Evolutionary conservation across 2,888 invertebrate species (phyloP).

Genomic region (Leucophenga montana): DNA sequence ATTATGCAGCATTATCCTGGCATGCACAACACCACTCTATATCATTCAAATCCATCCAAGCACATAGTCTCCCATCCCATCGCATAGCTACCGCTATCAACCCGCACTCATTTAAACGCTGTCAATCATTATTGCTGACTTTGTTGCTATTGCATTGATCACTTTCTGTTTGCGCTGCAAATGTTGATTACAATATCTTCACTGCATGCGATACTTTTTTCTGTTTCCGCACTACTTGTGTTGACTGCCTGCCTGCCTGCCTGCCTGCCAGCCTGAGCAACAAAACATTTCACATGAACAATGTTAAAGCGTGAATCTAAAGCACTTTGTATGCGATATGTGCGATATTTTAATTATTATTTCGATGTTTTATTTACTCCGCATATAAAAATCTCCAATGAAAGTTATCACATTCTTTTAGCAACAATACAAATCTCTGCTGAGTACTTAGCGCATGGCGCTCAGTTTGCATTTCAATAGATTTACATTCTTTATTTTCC

Average conservation of each 20-base stretch:
- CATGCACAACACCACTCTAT: not conserved
- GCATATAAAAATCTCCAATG: slow-evolving; percentile 35
- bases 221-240: not conserved
- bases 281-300: slow-evolving; percentile 42
- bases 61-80: too few species aligned
- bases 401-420: slow-evolving; percentile 24
- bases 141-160: slow-evolving; percentile 57
- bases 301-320: slow-evolving; percentile 39
- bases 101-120: slow-evolving; percentile 49
- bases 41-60: not conserved
- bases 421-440: slow-evolving; percentile 52
- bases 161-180: slow-evolving; percentile 43
- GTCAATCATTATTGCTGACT: slow-evolving; percentile 57
- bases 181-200: slow-evolving; percentile 57
- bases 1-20: slow-evolving; percentile 4
- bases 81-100: not conserved
- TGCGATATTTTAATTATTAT: slow-evolving; percentile 63
- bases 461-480: slow-evolving; percentile 30
- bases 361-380: slow-evolving; percentile 51
- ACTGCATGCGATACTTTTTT: slow-evolving; percentile 15
- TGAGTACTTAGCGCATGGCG: slow-evolving; percentile 57
- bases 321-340: slow-evolving; percentile 29
- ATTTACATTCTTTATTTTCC: slow-evolving; percentile 37
- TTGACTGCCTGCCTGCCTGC: slow-evolving; percentile 29
- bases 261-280: slow-evolving; percentile 40